These are phyloP conservation scores for Drosophila prosaltans DNA, from an alignment of 1,140 invertebrate species.

Conservation along the genomic window DNA sequence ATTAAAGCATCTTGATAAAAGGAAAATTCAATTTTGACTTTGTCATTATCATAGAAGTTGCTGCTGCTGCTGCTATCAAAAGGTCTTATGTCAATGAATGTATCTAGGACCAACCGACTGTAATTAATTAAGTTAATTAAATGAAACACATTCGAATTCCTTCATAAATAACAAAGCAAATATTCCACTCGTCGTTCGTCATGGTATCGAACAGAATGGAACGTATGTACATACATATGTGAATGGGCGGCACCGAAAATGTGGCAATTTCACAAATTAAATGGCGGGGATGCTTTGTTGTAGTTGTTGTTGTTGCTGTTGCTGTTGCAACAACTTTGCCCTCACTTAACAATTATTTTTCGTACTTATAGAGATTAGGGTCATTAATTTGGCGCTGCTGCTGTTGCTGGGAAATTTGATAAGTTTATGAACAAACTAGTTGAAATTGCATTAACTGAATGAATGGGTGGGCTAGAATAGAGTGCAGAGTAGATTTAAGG, in stretches of 20 bases:
- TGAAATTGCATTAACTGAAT: conserved; percentile 4
- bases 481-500: not conserved
- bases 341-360: conserved; percentile 15
- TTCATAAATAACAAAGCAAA: conserved; percentile 22
- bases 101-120: conserved; percentile 17
- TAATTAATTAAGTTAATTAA: conserved; percentile 41
- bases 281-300: conserved; percentile 9
- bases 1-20: not conserved
- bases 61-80: conserved; percentile 13
- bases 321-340: not conserved
- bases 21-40: conserved; percentile 4
- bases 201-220: not conserved
- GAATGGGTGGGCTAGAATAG: not conserved
- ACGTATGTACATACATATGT: not conserved
- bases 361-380: not conserved
- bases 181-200: conserved; percentile 3
- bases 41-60: conserved; percentile 2
- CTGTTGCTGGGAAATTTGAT: not conserved
- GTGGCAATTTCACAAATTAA: conserved; percentile 39
- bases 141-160: conserved; percentile 30
- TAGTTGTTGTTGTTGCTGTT: not conserved
- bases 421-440: not conserved
- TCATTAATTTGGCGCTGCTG: conserved; percentile 9
- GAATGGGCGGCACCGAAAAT: not conserved
- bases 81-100: conserved; percentile 7